Base-by-base conservation (phyloP, 2,797 vertebrate species). In the Adelosebastes latens region DNA sequence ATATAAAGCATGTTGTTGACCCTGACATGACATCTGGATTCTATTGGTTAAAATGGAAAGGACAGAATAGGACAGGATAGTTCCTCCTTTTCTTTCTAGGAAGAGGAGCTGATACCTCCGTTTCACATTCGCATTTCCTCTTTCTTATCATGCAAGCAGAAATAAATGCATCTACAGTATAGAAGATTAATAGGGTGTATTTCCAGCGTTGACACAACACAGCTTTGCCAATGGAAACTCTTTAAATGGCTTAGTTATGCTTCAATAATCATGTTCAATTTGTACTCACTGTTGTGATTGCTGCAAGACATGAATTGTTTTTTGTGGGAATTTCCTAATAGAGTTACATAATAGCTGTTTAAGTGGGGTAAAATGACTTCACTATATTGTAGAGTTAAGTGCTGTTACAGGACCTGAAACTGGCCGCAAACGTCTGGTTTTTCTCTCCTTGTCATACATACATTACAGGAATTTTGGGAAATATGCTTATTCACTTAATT, bases 271-370 rank as follows among this genome's bases (percentile, higher is more conserved):
- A 5, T 27, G 20, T 25, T 31, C 8, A 10, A 8, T 62, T 11
- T 62, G 20, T 24, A 24, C 32, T 67, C 16, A 6, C 8, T 67
- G 9, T 4, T 22, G 52, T 14, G n/a, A 27, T 6, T 13, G 42
- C 58, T 69, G 60, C 25, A 58, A 62, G 66, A 56, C 49, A 27
- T 5, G 6, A 53, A 11, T 22, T 71, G 69, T 77, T 79, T 78
- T 73, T 74, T 52, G 14, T 68, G 60, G 76, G 72, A 77, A 73
- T 39, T 83, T 78, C 72, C 60, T 16, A 4, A 4, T 36, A 20
- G 14, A 29, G 14, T 73, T 16, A 8, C 29, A 16, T 4, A 25
- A 22, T 18, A n/a, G 10, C 36, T 76, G 56, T n/a, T 68, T 3
- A n/a, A 25, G 2, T 8, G 8, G 2, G 8, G 12, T 20, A 9